Conservation (phyloP, 2,797 vertebrate genomes). For the Chaenodraco wilsoni region DNA sequence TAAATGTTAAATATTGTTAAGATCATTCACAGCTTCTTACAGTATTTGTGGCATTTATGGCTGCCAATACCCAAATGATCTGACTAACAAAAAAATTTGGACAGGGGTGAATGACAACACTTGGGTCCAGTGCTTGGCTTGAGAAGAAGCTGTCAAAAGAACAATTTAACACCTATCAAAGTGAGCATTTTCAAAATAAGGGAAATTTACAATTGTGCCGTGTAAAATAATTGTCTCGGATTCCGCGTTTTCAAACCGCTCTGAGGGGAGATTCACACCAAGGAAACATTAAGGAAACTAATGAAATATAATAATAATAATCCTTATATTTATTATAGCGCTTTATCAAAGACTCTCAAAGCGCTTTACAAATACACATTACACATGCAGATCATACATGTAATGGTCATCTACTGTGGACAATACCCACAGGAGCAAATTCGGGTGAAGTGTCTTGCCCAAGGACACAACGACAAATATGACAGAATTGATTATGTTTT, state of each 20-base stretch:
- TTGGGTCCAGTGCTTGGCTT: conserved; percentile 28
- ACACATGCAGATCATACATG: too few relatives aligned
- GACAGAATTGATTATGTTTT: background rate
- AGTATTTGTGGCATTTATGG: background rate
- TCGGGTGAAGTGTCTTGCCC: too few relatives aligned
- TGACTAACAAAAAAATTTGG: conserved; percentile 16
- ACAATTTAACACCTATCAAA: conserved; percentile 27
- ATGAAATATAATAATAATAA: background rate
- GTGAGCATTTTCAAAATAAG: conserved; percentile 9
- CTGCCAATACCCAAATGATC: conserved; percentile 19
- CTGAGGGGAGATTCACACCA: background rate
- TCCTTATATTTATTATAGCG: too few relatives aligned
- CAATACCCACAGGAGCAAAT: too few relatives aligned
- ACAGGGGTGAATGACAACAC: conserved; percentile 25
- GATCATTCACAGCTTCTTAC: too few relatives aligned
- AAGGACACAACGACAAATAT: too few relatives aligned
- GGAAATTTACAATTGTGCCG: conserved; percentile 5
- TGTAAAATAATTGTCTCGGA: conserved; percentile 8
- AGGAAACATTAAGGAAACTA: background rate
- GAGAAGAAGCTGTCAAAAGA: conserved; percentile 21
- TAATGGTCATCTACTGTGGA: too few relatives aligned
- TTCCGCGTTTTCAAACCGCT: conserved; percentile 17
- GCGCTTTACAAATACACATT: too few relatives aligned
- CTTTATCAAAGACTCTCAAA: too few relatives aligned
- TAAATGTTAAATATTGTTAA: too few relatives aligned